Base-by-base conservation (phyloP, 2,113 vertebrate species). In the Nothoprocta pentlandii region DNA sequence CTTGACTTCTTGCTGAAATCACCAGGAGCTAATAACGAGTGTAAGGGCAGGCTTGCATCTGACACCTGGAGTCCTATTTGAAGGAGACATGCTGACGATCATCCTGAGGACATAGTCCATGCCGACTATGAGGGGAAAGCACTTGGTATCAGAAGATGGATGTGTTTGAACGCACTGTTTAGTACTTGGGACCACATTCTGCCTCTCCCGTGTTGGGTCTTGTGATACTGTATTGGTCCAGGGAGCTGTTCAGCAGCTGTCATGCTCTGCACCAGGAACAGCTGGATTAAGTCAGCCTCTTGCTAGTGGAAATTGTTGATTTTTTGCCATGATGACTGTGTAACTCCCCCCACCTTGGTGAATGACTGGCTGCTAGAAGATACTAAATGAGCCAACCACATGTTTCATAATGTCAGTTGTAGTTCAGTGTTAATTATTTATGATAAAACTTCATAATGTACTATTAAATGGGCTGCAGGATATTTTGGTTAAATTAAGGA, bases 391-490 rank as follows among this genome's bases (percentile, higher is more conserved):
- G 89, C 91, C 95, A 89, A 87, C 91, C 94, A 93, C 94, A 91
- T 91, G 91, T 89, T 92, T 17, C 76, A 2, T 83, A n/a, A 92
- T 88, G 92, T 94, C 95, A 94, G 13, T 25, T 32, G 76, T 79
- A 94, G 90, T 90, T 95, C 89, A 77, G 71, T 42, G 85, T 95
- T 80, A 97, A 96, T 97, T 94, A 95, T 96, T 97, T 20, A 97
- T 96, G 94, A 80, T 70, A 16, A 82, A 93, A 94, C 79, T 96
- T 96, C 91, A 87, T 95, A 95, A 95, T 96, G 96, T 81, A 92
- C 91, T 49, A 93, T 82, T 95, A 97, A 96, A 94, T 95, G 89
- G 91, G 93, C 91, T 96, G 87, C 89, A 85, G 94, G 89, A 83
- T 85, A 91, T 94, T 96, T 97, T 90, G 94, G 93, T 94, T 92